Base-by-base conservation (phyloP, 2,888 invertebrate genomes). In the Cylindroiulus punctatus region DNA sequence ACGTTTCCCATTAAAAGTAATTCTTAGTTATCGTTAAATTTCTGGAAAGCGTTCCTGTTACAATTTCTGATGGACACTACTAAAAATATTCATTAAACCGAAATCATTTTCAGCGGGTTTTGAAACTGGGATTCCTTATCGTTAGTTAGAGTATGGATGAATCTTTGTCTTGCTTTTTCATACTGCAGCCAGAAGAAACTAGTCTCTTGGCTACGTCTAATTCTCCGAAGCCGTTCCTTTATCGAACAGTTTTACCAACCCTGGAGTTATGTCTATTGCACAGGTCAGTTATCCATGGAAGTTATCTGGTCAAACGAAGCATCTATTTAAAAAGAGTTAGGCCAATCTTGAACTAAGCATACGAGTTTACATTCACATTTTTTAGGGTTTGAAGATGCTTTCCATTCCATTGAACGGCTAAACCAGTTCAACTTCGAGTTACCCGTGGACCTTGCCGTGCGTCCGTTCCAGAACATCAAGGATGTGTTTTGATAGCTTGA, bases 381-480 rank as follows among this genome's bases (percentile, higher is more conserved):
- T n/a, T n/a, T 90, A 95, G 98, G 98, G 84, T 99, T 99, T 91
- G 98, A 98, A 91, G 99, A 99, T 91, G 94, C 97, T 30, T 92
- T 98, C 88, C 95, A 96, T 89, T 96, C 98, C 87, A 92, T 99
- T 89, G 98, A 99, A 90, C 94, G 94, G 86, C 92, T 99, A 86
- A 95, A 95, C 86, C 93, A 94, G 86, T 94, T 95, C 90, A 95
- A 96, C 90, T 99, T 98, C 91, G 95, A 97, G 90, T 93, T 99
- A 90, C 98, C 99, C 0, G 96, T 98, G 22, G 98, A 99, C 92
- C 93, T 99, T 89, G 99, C 99, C 76, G 95, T 99, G 81, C 94
- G 97, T 90, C 98, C 98, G 90, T 97, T 99, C 91, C 96, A 97
- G 90, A 98, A 98, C 92, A 98, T 99, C 91, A 98, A 96, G 93